Evolutionary conservation across 2,888 invertebrate species (phyloP).

Genomic region (Ennomos erosarius): DNA sequence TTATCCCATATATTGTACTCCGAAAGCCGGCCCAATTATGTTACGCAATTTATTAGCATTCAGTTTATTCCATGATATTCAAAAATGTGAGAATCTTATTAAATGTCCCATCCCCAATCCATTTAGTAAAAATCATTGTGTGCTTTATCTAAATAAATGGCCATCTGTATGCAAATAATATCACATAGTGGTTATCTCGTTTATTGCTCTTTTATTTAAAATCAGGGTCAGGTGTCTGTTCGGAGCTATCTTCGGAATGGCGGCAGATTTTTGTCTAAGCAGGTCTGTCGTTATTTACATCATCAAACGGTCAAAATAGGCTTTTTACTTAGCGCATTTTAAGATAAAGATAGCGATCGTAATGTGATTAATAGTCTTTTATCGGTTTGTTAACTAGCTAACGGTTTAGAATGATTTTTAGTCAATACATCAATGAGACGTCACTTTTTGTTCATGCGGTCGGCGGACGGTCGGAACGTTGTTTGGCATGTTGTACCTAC

Average conservation of each 20-base stretch:
- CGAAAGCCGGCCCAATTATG: conserved; percentile 30
- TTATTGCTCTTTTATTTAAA: conserved; percentile 46
- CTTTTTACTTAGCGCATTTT: conserved; percentile 36
- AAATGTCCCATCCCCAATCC: conserved; percentile 42
- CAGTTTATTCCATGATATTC: conserved; percentile 28
- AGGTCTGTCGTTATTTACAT: conserved; percentile 14
- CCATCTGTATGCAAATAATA: conserved; percentile 65
- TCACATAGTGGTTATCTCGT: conserved; percentile 50
- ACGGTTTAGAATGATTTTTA: conserved; percentile 68
- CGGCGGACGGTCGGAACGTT: conserved; percentile 27
- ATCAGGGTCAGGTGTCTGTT: conserved; percentile 33
- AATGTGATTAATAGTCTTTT: conserved; percentile 67
- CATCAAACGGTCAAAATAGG: conserved; percentile 24
- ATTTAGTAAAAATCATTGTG: conserved; percentile 51
- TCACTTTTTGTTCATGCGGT: conserved; percentile 67
- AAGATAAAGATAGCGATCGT: conserved; percentile 61
- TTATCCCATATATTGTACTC: conserved; percentile 6
- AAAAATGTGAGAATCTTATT: conserved; percentile 39
- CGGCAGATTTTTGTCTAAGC: conserved; percentile 15
- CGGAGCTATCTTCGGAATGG: conserved; percentile 39
- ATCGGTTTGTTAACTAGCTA: conserved; percentile 75
- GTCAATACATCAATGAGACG: conserved; percentile 78
- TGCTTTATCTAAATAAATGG: conserved; percentile 54
- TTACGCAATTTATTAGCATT: conserved; percentile 37
- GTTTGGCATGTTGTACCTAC: conserved; percentile 60